Conservation (phyloP, 2,888 invertebrate species). For the Gryllus longicercus region DNA sequence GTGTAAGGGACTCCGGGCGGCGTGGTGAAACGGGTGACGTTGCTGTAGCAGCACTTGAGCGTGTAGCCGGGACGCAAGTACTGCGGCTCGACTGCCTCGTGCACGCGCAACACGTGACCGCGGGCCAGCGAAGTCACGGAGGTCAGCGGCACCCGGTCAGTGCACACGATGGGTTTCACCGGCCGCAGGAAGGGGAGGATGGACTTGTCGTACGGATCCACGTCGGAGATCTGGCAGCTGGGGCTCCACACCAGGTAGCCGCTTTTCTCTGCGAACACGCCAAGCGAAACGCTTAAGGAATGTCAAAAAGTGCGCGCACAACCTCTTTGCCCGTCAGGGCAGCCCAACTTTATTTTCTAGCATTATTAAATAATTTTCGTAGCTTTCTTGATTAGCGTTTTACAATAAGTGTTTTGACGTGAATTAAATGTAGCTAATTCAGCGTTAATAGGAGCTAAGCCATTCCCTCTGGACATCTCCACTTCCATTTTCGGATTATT, state of each 20-base stretch:
- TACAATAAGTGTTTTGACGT: no score
- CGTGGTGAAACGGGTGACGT: conserved; percentile 42
- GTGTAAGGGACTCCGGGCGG: not conserved
- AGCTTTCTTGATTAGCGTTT: no score
- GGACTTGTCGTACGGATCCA: conserved; percentile 53
- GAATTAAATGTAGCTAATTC: no score
- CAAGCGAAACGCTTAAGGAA: no score
- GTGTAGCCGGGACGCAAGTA: not conserved
- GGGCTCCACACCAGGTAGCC: conserved; percentile 57
- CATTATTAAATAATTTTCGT: no score
- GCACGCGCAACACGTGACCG: conserved; percentile 37
- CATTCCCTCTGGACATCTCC: no score
- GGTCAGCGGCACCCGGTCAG: conserved; percentile 44
- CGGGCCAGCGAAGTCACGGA: conserved; percentile 40
- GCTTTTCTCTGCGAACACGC: conserved; percentile 38
- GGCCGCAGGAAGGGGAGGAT: conserved; percentile 55
- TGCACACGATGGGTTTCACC: conserved; percentile 55
- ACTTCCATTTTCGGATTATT: no score
- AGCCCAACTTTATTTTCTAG: no score
- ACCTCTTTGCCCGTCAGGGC: no score
- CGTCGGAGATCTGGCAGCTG: conserved; percentile 60
- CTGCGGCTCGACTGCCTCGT: conserved; percentile 42
- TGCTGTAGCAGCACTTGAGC: conserved; percentile 43
- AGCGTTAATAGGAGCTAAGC: no score
- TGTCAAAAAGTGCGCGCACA: no score